Percentiles rank a stretch among this genome's conserved stretches.
phyloP scores from a whole-genome alignment of 2,113 vertebrate genomes.

The Oryzias curvinotus region DNA sequence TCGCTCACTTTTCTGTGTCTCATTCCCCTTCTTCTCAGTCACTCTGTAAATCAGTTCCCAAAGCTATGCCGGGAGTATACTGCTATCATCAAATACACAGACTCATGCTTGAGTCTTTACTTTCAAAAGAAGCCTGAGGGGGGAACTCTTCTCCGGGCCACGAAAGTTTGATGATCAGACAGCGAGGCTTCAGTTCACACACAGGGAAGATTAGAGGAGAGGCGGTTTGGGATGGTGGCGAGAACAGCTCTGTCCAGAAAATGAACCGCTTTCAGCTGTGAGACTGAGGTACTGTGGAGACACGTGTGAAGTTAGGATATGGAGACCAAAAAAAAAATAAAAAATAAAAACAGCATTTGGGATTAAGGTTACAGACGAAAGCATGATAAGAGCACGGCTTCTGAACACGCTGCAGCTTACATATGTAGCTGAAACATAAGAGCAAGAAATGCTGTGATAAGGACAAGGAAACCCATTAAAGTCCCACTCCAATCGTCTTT shows the following conservation, averaged over 20 bases:
- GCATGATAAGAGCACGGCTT: constrained; percentile 46
- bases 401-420: constrained; percentile 32
- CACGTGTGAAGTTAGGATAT: constrained; percentile 47
- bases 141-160: constrained; percentile 46
- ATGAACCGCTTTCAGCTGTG: constrained; percentile 36
- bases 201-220: constrained; percentile 52
- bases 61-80: constrained; percentile 46
- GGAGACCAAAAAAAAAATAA: constrained; percentile 19
- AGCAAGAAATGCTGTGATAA: constrained; percentile 54
- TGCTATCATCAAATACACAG: constrained; percentile 78
- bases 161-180: constrained; percentile 68
- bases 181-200: constrained; percentile 54
- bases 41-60: constrained; percentile 56
- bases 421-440: constrained; percentile 47
- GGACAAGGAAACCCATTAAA: constrained; percentile 45
- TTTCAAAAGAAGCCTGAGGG: constrained; percentile 63
- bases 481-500: too few relatives aligned
- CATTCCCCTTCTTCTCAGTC: constrained; percentile 25
- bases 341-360: constrained; percentile 42
- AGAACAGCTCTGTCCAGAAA: constrained; percentile 36
- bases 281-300: constrained; percentile 34
- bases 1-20: constrained; percentile 19
- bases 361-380: constrained; percentile 63
- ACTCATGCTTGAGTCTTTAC: constrained; percentile 60
- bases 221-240: constrained; percentile 23